These are phyloP conservation scores for Xestia sexstrigata DNA, from an alignment of 2,888 invertebrate genomes.

Conservation along the genomic window DNA sequence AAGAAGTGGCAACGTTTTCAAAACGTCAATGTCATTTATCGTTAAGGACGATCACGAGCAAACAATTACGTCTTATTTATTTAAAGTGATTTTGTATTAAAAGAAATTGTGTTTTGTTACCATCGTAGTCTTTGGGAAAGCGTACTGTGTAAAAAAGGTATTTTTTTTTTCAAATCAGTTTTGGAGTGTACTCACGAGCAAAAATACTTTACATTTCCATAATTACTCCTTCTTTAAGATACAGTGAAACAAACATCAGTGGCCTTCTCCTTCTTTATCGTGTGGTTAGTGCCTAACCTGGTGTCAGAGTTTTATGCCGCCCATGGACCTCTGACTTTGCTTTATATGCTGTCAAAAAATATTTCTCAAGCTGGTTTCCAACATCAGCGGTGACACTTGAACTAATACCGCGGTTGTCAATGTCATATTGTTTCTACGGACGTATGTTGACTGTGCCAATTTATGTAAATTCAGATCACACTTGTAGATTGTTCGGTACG, in stretches of 20 bases:
- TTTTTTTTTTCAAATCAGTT: not conserved
- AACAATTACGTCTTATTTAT: not conserved
- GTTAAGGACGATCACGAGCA: not conserved
- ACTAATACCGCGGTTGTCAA: not conserved
- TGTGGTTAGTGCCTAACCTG: too few species aligned
- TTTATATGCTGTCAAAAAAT: too few species aligned
- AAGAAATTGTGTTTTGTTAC: not conserved
- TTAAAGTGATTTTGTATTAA: not conserved
- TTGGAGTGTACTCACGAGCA: too few species aligned
- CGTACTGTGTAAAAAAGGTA: not conserved
- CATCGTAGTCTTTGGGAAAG: too few species aligned
- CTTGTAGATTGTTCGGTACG: too few species aligned
- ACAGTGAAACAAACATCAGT: not conserved
- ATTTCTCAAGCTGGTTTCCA: too few species aligned
- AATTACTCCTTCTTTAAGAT: not conserved
- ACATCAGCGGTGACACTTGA: not conserved
- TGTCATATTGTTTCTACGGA: not conserved
- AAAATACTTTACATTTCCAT: too few species aligned
- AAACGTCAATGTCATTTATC: constrained; percentile 2
- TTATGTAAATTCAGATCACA: constrained; percentile 12
- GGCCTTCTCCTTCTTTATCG: too few species aligned
- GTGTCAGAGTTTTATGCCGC: too few species aligned
- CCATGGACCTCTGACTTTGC: too few species aligned
- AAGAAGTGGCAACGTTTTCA: constrained; percentile 30
- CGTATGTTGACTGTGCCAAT: not conserved